Evolutionary conservation across 1,140 invertebrate species (phyloP), one percentile per base, ranked within the genome.

Genomic region (Bombus soroeensis): DNA sequence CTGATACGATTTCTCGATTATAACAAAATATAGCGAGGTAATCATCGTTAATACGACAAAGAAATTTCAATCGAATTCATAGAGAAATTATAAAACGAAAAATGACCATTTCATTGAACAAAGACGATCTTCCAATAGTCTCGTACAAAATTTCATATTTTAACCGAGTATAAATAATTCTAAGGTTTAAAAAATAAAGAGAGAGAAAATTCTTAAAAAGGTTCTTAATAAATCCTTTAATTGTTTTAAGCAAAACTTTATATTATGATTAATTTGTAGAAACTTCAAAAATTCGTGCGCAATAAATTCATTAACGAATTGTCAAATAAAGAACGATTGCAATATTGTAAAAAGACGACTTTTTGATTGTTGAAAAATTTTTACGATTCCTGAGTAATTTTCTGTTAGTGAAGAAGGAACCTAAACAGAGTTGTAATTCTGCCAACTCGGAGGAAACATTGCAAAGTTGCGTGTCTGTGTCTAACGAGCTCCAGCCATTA

Each of bases 401-500:
- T 62, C n/a, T 34, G 22, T 13, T 25, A 37, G 3, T 25, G 47
- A 53, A 53, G 47, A 6, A 53, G 18, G 18, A 53, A 22, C 18
- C 47, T 53, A 53, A 53, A 53, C 43, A 47, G 83, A 87, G 18
- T n/a, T 72, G 71, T 77, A 70, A 34, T 84, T 90, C 85, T 89
- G 18, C 18, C 1, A 53, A 22, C 39, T 75, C 41, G 37, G 15
- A 87, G 64, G 57, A 81, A 89, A 84, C 47, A 71, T 68, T 34
- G 71, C 62, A 32, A 62, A 64, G 53, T 76, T 75, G 53, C 68
- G 43, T 74, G 64, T 47, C 28, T 80, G 25, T 66, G 15, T 70
- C 41, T 90, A 89, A 90, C 86, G 82, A 91, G 87, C 75, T 84
- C 53, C 78, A 76, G 57, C 79, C 81, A 83, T 68, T 64, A 85